phyloP scores from a whole-genome alignment of 1,140 invertebrate species.

The Heliconius himera region DNA sequence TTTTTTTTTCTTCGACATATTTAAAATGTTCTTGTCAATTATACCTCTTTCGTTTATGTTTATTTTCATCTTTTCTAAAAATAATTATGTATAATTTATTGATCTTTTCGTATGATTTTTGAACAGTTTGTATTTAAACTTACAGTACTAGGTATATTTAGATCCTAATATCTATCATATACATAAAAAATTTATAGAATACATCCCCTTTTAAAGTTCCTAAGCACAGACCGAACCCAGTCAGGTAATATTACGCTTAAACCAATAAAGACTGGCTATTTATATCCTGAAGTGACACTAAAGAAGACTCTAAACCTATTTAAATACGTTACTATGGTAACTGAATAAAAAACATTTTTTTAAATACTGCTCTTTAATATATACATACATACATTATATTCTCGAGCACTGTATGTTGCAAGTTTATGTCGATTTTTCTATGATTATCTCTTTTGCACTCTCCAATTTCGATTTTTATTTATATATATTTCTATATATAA shows the following conservation, averaged over 20 bases:
- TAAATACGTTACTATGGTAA: constrained; percentile 8
- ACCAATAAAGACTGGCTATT: constrained; percentile 43
- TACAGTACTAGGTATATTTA: too few species aligned
- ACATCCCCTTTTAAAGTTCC: constrained; percentile 30
- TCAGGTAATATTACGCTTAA: constrained; percentile 43
- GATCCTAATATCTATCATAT: neutral
- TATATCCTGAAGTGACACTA: constrained; percentile 32
- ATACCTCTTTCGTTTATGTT: neutral
- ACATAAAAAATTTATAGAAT: constrained; percentile 21
- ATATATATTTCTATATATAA: neutral
- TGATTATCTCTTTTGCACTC: neutral
- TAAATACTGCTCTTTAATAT: neutral
- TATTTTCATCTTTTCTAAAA: neutral
- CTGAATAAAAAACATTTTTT: neutral
- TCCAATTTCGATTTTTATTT: neutral
- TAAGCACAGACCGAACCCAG: constrained; percentile 27
- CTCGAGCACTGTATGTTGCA: neutral
- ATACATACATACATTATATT: constrained; percentile 7
- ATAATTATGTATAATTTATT: constrained; percentile 1
- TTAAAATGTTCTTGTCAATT: neutral
- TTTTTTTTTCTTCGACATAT: neutral
- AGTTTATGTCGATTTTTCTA: neutral
- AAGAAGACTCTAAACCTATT: constrained; percentile 28
- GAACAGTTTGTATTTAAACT: too few species aligned
- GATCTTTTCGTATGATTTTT: neutral